Conservation (phyloP, 1,140 invertebrate species). For the Leptestheria dahalacensis region DNA sequence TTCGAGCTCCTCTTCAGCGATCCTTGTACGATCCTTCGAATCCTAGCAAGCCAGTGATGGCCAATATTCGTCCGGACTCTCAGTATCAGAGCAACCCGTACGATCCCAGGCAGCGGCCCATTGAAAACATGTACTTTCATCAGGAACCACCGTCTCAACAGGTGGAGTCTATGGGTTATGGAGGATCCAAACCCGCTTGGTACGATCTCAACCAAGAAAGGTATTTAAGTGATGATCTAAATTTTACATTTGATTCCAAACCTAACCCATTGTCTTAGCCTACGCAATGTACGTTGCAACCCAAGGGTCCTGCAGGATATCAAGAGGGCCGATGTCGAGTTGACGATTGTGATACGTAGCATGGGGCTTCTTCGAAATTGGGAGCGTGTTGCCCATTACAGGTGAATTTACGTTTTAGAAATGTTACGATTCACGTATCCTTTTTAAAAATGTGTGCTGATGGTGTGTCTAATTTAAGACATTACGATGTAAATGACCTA, state of each 20-base stretch:
- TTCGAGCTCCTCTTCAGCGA: constrained; percentile 26
- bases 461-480: neutral
- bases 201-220: constrained; percentile 33
- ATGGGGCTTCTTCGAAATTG: neutral
- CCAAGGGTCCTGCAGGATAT: constrained; percentile 37
- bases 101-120: neutral
- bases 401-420: no score
- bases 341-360: constrained; percentile 19
- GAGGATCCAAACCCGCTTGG: constrained; percentile 7
- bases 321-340: constrained; percentile 36
- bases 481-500: neutral
- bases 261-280: no score
- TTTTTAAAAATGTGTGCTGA: neutral
- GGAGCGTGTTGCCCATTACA: neutral
- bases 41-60: constrained; percentile 48
- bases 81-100: neutral
- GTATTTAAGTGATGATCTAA: no score
- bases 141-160: constrained; percentile 20
- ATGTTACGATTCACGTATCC: no score
- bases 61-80: constrained; percentile 31
- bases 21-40: constrained; percentile 50
- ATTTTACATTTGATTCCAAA: no score
- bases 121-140: constrained; percentile 11
- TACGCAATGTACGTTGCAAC: constrained; percentile 31
- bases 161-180: constrained; percentile 2